Evolutionary conservation across 2,113 vertebrate species (phyloP), one percentile per base, ranked within the genome.

Genomic region (Madoqua kirkii): DNA sequence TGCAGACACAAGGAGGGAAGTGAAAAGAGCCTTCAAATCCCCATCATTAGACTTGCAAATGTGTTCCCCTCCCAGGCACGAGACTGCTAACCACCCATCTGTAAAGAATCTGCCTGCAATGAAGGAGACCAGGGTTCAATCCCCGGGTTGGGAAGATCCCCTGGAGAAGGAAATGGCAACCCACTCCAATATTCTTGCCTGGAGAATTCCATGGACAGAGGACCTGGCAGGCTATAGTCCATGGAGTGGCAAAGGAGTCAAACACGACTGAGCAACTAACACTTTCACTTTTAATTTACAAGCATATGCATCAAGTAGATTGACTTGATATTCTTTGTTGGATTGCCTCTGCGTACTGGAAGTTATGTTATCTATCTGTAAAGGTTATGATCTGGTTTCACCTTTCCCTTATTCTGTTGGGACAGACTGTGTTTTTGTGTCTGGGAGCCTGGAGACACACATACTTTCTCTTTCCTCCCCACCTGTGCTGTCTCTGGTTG

Each of bases 391-490:
- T 91, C 82, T 87, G n/a, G 57, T 78, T 87, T 95, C 59, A 50
- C 60, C 48, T 57, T 96, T 71, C 60, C 89, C 60, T 92, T 50
- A 29, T 54, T 64, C 83, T 89, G 31, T 83, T 11, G 21, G 21
- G 62, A 45, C 76, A 48, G 25, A 84, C 9, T n/a, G 8, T 79
- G 11, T 57, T 95, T 54, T 87, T 31, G 71, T 86, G n/a, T 89
- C 81, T 82, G 81, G 6, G 87, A 81, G 27, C 54, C 45, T 62
- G 92, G 98, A 94, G 96, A 97, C 93, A 89, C 96, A 98, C 92
- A 89, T 95, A 95, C 96, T 96, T 97, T 97, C 87, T 88, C 95
- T 97, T 89, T 93, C 88, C 86, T 96, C 43, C 57, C 48, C 16
- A 76, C 50, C 62, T 59, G 43, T 33, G 27, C 14, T 6, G 0